These are phyloP conservation scores for Epirrita christyi DNA, from an alignment of 2,888 invertebrate species.

Conservation along the genomic window DNA sequence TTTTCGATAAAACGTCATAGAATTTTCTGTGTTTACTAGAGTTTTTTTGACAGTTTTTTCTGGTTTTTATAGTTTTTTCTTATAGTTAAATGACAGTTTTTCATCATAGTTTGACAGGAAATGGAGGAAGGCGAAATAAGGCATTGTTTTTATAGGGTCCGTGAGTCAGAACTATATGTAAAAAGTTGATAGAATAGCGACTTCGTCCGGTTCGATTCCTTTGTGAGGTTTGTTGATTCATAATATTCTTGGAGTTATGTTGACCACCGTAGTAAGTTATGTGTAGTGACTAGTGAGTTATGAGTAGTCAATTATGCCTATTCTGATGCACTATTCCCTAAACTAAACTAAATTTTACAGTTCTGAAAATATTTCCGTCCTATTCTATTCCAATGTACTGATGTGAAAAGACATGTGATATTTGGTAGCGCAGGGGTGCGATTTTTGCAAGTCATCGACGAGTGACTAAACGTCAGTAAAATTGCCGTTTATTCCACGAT, in stretches of 20 bases:
- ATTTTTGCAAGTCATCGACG: no score
- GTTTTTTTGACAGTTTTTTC: constrained; percentile 1
- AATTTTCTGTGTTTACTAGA: constrained; percentile 8
- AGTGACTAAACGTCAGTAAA: no score
- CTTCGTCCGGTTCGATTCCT: constrained; percentile 19
- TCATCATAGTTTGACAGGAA: constrained; percentile 21
- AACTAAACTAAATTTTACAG: no score
- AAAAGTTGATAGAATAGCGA: constrained; percentile 5
- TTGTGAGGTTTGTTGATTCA: constrained; percentile 21
- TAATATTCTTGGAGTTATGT: constrained; percentile 17
- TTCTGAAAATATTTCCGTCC: no score
- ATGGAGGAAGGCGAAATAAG: constrained; percentile 9
- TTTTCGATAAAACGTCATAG: constrained; percentile 10
- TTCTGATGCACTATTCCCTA: no score
- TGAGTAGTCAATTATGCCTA: not conserved
- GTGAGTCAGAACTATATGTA: constrained; percentile 23
- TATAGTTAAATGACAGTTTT: constrained; percentile 9
- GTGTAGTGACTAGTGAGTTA: not conserved
- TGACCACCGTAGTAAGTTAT: not conserved
- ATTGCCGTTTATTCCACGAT: no score
- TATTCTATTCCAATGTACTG: no score
- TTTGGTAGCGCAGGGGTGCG: no score
- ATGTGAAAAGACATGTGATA: no score
- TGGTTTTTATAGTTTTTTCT: not conserved
- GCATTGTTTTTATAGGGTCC: constrained; percentile 25